phyloP scores from a whole-genome alignment of 2,888 invertebrate genomes.

The Fragum whitleyi region DNA sequence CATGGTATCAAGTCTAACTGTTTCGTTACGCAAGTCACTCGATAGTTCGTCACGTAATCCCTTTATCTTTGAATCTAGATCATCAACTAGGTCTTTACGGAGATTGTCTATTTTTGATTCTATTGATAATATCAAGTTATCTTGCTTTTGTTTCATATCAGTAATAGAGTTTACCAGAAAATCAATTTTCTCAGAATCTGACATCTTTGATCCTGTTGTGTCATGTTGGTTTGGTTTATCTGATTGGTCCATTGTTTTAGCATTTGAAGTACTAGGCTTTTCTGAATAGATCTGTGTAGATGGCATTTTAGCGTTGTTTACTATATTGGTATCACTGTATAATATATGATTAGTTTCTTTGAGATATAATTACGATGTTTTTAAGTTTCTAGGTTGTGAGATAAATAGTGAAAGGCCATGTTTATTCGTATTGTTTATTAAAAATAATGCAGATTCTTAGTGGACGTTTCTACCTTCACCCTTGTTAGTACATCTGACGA shows the following conservation, averaged over 20 bases:
- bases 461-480: no score
- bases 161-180: constrained; percentile 7
- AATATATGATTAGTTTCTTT: not conserved
- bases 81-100: not conserved
- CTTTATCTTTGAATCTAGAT: constrained; percentile 8
- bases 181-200: constrained; percentile 8
- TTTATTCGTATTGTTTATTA: no score
- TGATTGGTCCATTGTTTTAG: not conserved
- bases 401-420: no score
- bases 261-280: not conserved
- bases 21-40: not conserved
- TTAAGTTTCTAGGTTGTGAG: not conserved
- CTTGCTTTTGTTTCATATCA: not conserved
- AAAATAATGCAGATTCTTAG: no score
- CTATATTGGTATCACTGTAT: not conserved
- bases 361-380: not conserved
- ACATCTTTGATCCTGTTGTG: not conserved
- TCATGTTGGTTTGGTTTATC: not conserved
- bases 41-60: not conserved
- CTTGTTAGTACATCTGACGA: no score
- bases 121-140: not conserved
- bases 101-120: constrained; percentile 7
- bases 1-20: constrained; percentile 4
- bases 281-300: not conserved
- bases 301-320: no score